Evolutionary conservation across 2,797 vertebrate genomes (phyloP).

Genomic region (Poeciliopsis turneri): DNA sequence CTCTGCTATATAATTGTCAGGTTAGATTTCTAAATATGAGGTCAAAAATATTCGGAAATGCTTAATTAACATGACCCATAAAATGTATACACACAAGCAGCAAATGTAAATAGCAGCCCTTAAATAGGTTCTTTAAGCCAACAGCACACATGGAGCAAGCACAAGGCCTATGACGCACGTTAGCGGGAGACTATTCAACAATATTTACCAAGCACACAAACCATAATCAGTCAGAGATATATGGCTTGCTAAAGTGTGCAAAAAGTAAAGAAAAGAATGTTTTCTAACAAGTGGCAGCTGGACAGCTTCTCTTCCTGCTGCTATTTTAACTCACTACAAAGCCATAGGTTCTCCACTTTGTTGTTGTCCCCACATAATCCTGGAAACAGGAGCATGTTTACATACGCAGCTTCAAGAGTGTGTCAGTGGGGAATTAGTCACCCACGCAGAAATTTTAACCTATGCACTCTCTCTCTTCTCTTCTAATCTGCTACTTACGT

Average conservation of each 20-base stretch:
- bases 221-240: constrained; percentile 43
- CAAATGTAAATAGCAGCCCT: constrained; percentile 33
- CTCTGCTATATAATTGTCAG: background rate
- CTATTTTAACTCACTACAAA: constrained; percentile 23
- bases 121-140: constrained; percentile 16
- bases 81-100: constrained; percentile 18
- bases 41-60: constrained; percentile 32
- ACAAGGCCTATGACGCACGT: constrained; percentile 55
- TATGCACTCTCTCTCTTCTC: constrained; percentile 49
- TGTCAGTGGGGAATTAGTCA: constrained; percentile 52
- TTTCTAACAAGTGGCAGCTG: constrained; percentile 20
- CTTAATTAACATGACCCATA: constrained; percentile 13
- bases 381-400: constrained; percentile 30
- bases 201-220: constrained; percentile 61
- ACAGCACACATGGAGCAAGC: constrained; percentile 20
- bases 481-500: constrained; percentile 33
- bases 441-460: constrained; percentile 35
- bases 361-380: constrained; percentile 2
- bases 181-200: constrained; percentile 29
- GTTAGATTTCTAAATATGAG: constrained; percentile 21
- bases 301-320: constrained; percentile 3
- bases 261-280: constrained; percentile 1
- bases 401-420: constrained; percentile 41
- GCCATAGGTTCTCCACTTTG: background rate
- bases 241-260: constrained; percentile 35